Conservation (phyloP, 2,113 vertebrate species). For the Hippocampus comes region DNA sequence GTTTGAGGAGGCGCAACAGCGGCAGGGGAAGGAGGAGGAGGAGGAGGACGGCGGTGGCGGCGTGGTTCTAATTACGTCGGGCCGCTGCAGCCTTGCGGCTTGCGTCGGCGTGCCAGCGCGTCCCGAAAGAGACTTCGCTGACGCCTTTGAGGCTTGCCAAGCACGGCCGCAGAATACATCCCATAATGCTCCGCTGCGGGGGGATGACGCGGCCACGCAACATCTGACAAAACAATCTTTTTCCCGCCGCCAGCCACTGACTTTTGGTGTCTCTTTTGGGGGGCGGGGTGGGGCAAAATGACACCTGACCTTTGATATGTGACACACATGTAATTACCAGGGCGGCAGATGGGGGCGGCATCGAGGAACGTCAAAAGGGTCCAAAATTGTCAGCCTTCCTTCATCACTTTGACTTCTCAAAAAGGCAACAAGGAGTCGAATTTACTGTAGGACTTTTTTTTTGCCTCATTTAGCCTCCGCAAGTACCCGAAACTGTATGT, state of each 20-base stretch:
- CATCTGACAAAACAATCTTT: slow-evolving; percentile 80
- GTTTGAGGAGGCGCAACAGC: slow-evolving; percentile 11
- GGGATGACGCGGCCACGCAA: slow-evolving; percentile 60
- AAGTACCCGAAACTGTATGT: no score
- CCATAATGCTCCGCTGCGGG: slow-evolving; percentile 71
- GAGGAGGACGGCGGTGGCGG: slow-evolving; percentile 10
- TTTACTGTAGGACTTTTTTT: no score
- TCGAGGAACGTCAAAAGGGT: neutral
- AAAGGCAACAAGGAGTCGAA: neutral
- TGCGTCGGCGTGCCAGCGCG: slow-evolving; percentile 67
- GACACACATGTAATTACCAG: neutral
- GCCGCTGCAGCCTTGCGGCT: slow-evolving; percentile 68
- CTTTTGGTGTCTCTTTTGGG: neutral
- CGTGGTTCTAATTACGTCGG: slow-evolving; percentile 65
- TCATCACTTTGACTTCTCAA: neutral
- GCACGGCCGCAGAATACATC: slow-evolving; percentile 63
- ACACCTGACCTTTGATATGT: slow-evolving; percentile 31
- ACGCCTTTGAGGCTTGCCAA: slow-evolving; percentile 75
- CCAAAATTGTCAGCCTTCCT: neutral
- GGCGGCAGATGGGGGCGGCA: neutral
- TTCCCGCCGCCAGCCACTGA: slow-evolving; percentile 32
- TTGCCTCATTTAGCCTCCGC: no score
- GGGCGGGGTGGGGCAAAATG: slow-evolving; percentile 6
- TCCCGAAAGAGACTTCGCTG: slow-evolving; percentile 71
- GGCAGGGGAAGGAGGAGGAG: slow-evolving; percentile 15